Evolutionary conservation across 1,140 invertebrate genomes (phyloP), one percentile per base, ranked within the genome.

Genomic region (Ephestia elutella): DNA sequence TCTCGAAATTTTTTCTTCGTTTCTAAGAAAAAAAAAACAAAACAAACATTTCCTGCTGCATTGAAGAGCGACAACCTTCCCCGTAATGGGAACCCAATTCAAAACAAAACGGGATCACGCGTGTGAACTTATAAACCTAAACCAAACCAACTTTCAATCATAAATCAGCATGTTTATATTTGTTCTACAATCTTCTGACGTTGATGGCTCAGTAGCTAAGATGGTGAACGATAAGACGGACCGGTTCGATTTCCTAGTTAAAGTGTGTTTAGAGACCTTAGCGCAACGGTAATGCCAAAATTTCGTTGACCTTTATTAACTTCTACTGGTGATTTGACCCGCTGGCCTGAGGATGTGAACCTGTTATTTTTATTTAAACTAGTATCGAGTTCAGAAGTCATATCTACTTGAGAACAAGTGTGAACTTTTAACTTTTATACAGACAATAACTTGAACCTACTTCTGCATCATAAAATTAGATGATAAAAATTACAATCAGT

Each of bases 81-180:
- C n/a, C n/a, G n/a, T n/a, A n/a, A n/a, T n/a, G n/a, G n/a, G n/a
- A n/a, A n/a, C n/a, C n/a, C n/a, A n/a, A 10, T 17, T 44, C 38
- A 15, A 44, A 44, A 44, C 38, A 53, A 50, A 5, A 53, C 49
- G 20, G 19, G 19, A n/a, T 25, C 13, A 53, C 2, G 19, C 19
- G 50, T 21, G 50, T 25, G 9, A 53, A 53, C 50, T 25, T 25
- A 25, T 25, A 25, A 21, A 50, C 49, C 9, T 21, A 25, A 21
- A 25, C 50, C 50, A 25, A 53, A 21, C 13, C 21, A 53, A 53
- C 50, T 53, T 53, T 25, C 50, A n/a, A 25, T n/a, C 21, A 53
- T 53, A 53, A 53, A 53, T 53, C 50, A 53, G 28, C 13, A 25
- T 25, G 13, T 53, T 53, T 53, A 53, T 53, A 25, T 25, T 13